Conservation (phyloP, 1,140 invertebrate species). For the Eueides isabella region DNA sequence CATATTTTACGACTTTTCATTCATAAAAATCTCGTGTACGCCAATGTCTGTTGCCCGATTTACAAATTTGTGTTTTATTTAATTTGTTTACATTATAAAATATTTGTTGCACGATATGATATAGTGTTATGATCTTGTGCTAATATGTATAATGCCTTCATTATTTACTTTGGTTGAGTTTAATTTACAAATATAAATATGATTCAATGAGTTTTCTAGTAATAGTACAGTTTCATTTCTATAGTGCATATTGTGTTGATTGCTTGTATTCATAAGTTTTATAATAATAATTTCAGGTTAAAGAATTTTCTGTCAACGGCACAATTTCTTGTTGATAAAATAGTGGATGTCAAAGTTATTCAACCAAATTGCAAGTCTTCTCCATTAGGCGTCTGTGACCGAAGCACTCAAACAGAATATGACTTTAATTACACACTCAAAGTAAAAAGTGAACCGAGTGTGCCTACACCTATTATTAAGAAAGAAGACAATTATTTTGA, state of each 20-base stretch:
- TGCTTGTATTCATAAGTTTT: neutral
- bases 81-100: conserved; percentile 1
- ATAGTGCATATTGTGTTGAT: neutral
- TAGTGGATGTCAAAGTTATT: conserved; percentile 48
- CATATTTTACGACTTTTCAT: conserved; percentile 24
- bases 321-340: conserved; percentile 22
- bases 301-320: conserved; percentile 38
- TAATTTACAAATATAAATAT: neutral
- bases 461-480: conserved; percentile 39
- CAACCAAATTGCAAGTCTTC: conserved; percentile 43
- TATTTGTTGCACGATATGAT: neutral
- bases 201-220: no score
- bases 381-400: conserved; percentile 31
- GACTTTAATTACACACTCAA: conserved; percentile 20
- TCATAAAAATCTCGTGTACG: conserved; percentile 11
- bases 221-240: neutral
- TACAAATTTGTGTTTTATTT: neutral
- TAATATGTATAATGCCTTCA: neutral
- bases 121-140: neutral
- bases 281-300: conserved; percentile 47
- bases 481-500: conserved; percentile 47
- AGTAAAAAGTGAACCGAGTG: conserved; percentile 55
- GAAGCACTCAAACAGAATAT: conserved; percentile 60
- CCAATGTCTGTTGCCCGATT: neutral
- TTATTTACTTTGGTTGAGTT: neutral